Percentiles rank a stretch among this genome's conserved stretches.
Evolutionary conservation across 2,888 invertebrate species (phyloP).

Genomic region (Acanthoscelides obtectus): DNA sequence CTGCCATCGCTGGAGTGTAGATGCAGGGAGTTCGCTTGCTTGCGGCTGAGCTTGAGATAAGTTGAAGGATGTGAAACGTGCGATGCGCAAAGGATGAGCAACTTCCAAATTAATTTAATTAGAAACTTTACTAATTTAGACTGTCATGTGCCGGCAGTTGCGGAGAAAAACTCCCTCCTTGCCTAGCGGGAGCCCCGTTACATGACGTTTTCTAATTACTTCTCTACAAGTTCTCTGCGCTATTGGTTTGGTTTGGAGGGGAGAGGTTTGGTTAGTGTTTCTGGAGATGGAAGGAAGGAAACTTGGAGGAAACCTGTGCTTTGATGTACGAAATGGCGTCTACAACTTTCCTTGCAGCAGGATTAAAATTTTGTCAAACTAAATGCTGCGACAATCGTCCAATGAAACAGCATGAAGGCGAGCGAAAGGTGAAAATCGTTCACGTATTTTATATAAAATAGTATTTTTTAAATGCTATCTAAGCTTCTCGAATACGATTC

Average conservation of each 20-base stretch:
- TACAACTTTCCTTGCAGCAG: too few species aligned
- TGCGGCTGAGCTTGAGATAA: conserved; percentile 11
- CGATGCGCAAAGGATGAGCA: conserved; percentile 38
- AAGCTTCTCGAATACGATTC: too few species aligned
- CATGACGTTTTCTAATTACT: conserved; percentile 19
- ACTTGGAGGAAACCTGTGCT: neutral
- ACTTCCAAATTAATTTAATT: conserved; percentile 44
- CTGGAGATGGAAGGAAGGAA: neutral
- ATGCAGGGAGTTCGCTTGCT: conserved; percentile 8
- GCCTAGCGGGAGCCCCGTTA: conserved; percentile 16
- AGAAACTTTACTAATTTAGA: conserved; percentile 45
- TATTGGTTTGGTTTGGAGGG: neutral
- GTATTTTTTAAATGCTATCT: too few species aligned
- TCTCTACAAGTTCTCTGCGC: neutral
- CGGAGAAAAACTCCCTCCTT: conserved; percentile 30
- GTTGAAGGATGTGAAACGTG: conserved; percentile 35
- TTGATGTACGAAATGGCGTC: neutral
- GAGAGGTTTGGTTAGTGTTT: neutral
- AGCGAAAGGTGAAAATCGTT: too few species aligned
- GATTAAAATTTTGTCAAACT: too few species aligned
- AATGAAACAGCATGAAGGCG: too few species aligned
- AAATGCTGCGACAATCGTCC: too few species aligned
- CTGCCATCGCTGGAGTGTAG: neutral
- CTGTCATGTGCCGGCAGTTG: conserved; percentile 44
- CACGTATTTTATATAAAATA: too few species aligned